Percentiles rank a stretch among this genome's conserved stretches.
Evolutionary conservation across 2,888 invertebrate species (phyloP).

Genomic region (Dendrolimus houi): DNA sequence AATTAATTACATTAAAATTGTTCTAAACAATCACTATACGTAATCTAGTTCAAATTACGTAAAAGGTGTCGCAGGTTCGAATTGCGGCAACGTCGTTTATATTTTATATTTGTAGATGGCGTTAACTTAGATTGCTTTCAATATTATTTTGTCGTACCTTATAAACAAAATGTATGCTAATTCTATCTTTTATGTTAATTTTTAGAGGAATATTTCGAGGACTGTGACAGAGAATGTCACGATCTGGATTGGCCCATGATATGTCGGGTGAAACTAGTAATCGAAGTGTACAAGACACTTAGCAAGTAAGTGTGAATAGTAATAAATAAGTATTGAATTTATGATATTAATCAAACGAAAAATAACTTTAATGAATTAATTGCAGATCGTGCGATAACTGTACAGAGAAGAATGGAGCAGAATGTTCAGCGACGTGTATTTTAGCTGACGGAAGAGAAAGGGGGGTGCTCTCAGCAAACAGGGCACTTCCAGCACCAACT

Average conservation of each 20-base stretch:
- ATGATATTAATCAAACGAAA: neutral
- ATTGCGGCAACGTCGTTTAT: neutral
- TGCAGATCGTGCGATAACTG: conserved; percentile 81
- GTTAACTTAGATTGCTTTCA: no score
- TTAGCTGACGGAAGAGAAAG: conserved; percentile 79
- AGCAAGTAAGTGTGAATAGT: conserved; percentile 75
- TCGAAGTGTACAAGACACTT: conserved; percentile 83
- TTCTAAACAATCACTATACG: neutral
- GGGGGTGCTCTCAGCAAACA: conserved; percentile 81
- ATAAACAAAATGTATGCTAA: no score
- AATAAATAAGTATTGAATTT: conserved; percentile 1
- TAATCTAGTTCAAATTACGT: no score
- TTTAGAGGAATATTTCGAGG: conserved; percentile 83
- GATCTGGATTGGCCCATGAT: conserved; percentile 87
- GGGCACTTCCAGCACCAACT: conserved; percentile 78
- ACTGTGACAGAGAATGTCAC: conserved; percentile 86
- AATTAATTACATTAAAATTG: neutral
- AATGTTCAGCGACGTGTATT: conserved; percentile 80
- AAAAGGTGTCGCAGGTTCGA: neutral
- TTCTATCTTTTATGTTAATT: conserved; percentile 26
- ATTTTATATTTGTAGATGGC: no score
- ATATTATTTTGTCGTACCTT: no score
- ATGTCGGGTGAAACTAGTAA: conserved; percentile 83
- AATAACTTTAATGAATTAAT: conserved; percentile 3
- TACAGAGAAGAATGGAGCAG: conserved; percentile 70